Base-by-base conservation (phyloP, 2,113 vertebrate species). In the Chaetorhynchus papuensis region DNA sequence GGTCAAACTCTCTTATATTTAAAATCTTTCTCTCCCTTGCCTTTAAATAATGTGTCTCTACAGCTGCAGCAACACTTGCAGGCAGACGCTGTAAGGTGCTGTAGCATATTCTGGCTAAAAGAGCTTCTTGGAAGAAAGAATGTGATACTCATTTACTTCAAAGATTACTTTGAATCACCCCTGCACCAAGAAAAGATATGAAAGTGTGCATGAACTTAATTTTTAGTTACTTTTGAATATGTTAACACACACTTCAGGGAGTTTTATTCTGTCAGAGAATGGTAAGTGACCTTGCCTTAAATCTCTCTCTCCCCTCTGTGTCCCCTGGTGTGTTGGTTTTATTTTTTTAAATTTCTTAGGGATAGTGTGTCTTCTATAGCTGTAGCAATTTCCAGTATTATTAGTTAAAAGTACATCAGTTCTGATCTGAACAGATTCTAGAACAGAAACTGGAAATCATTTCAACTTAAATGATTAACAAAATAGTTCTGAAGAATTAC, bases 1-100 rank as follows among this genome's bases (percentile, higher is more conserved):
- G 66, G 97, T 97, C 63, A 86, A 72, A 81, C 50, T 70, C 28
- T 76, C 44, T 79, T 53, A 63, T 8, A 23, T n/a, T 94, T 97
- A 94, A 49, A 52, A 41, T 7, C 10, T 63, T 87, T 94, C 47
- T 82, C 11, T 84, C 22, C 6, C 27, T 78, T 89, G 6, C 15
- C 14, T 87, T 82, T 50, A 35, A 89, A 74, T 39, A 83, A 49
- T 19, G 8, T 44, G 26, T 68, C 68, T 75, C 64, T 74, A 15
- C 53, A 66, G 37, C 57, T 78, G 69, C 35, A 77, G 4, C 37
- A 26, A 5, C 42, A 30, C 28, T 70, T 63, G 45, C 72, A 82
- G 49, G 53, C 59, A 87, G 45, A 84, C 1, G 3, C 37, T 76
- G 31, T 83, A 39, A 64, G 54, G 63, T 92, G 54, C 31, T 21